phyloP scores from a whole-genome alignment of 2,888 invertebrate genomes.

The Odontocerum albicorne region DNA sequence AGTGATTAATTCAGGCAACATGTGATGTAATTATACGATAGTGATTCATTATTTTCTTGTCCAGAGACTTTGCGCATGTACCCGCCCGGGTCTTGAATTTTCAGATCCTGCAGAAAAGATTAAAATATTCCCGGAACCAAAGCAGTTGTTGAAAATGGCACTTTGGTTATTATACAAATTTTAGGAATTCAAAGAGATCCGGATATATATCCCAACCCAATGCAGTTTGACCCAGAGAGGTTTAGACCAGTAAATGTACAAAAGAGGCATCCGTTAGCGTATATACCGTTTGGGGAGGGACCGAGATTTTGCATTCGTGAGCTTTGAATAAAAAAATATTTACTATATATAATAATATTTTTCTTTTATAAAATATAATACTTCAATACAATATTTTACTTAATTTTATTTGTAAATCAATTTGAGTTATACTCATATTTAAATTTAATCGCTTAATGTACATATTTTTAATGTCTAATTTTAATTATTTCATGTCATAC shows the following conservation, averaged over 20 bases:
- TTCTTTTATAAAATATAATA: too few species aligned
- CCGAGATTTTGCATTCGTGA: conserved; percentile 3
- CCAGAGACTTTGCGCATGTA: conserved; percentile 45
- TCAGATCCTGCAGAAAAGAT: conserved; percentile 37
- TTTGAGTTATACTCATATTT: too few species aligned
- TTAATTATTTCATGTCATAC: too few species aligned
- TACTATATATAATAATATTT: too few species aligned
- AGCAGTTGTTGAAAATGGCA: conserved; percentile 40
- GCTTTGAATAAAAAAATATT: too few species aligned
- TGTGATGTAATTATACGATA: too few species aligned
- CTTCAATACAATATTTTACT: too few species aligned
- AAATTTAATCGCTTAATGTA: too few species aligned
- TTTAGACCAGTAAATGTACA: conserved; percentile 38
- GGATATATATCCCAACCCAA: conserved; percentile 39
- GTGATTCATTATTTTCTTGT: conserved; percentile 4
- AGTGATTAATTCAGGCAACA: too few species aligned
- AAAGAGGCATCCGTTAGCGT: conserved; percentile 35
- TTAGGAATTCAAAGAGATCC: conserved; percentile 42
- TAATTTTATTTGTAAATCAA: too few species aligned
- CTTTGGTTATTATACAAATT: conserved; percentile 40
- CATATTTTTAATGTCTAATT: too few species aligned
- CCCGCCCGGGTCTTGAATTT: conserved; percentile 40
- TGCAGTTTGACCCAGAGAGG: conserved; percentile 1
- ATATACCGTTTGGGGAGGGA: conserved; percentile 40
- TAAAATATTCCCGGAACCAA: conserved; percentile 39